phyloP scores from a whole-genome alignment of 2,797 vertebrate species.

The Strix occidentalis region DNA sequence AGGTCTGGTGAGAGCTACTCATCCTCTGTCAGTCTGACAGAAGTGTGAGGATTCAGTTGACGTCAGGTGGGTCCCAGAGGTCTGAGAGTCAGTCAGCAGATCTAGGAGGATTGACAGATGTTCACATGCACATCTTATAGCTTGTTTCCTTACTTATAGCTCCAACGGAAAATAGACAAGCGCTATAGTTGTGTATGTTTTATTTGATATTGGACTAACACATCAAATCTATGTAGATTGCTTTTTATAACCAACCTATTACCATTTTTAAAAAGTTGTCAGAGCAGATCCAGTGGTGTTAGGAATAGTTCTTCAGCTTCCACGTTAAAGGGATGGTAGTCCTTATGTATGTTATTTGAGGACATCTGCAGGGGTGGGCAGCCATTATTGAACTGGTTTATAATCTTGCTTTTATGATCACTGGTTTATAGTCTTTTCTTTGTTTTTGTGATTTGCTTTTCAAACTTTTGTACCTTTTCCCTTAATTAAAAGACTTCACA shows the following conservation, averaged over 20 bases:
- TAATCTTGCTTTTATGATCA: background rate
- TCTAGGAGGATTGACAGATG: background rate
- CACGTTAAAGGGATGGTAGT: background rate
- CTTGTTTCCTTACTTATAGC: no score
- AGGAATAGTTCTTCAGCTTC: background rate
- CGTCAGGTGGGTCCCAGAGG: background rate
- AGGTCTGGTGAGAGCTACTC: rapidly evolving
- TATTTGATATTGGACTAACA: background rate
- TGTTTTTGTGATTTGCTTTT: background rate
- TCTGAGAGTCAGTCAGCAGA: background rate
- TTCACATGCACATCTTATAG: rapidly evolving
- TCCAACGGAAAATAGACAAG: background rate
- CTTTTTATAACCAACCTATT: background rate
- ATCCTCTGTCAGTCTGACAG: background rate
- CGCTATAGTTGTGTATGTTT: background rate
- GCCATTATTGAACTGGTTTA: background rate
- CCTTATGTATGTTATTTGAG: background rate
- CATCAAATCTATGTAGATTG: background rate
- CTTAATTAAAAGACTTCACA: background rate
- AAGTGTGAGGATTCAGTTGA: background rate
- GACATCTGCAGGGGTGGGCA: background rate
- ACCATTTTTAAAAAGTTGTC: background rate
- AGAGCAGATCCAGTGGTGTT: background rate
- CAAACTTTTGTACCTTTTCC: background rate
- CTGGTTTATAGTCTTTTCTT: background rate